These are phyloP conservation scores for Lordiphosa clarofinis DNA, from an alignment of 1,140 invertebrate genomes.

Conservation along the genomic window DNA sequence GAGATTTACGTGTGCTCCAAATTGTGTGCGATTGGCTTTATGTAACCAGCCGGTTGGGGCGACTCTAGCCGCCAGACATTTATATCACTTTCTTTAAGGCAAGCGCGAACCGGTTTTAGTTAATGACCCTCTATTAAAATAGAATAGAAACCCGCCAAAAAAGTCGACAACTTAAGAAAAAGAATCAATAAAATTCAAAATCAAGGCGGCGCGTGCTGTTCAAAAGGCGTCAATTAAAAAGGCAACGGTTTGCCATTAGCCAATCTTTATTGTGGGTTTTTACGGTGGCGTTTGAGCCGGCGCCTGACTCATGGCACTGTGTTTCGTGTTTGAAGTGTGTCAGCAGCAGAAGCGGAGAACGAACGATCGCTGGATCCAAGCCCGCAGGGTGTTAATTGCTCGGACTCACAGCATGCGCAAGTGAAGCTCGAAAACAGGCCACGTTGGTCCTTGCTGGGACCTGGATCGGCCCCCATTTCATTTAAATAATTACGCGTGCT, in stretches of 20 bases:
- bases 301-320: slow-evolving; percentile 43
- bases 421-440: slow-evolving; percentile 33
- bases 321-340: slow-evolving; percentile 56
- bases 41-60: slow-evolving; percentile 38
- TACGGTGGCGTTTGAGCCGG: slow-evolving; percentile 23
- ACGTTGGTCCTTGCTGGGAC: slow-evolving; percentile 37
- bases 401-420: slow-evolving; percentile 19
- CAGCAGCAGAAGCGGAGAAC: slow-evolving; percentile 14
- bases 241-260: slow-evolving; percentile 51
- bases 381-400: slow-evolving; percentile 67
- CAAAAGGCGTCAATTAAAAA: slow-evolving; percentile 67
- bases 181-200: slow-evolving; percentile 28
- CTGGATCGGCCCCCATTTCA: slow-evolving; percentile 48
- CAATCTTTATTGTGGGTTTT: slow-evolving; percentile 26
- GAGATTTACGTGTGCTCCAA: slow-evolving; percentile 35
- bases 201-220: slow-evolving; percentile 61
- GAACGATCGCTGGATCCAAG: not conserved
- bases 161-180: slow-evolving; percentile 13
- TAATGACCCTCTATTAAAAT: slow-evolving; percentile 41
- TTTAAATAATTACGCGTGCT: slow-evolving; percentile 76
- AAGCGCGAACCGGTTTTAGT: slow-evolving; percentile 28
- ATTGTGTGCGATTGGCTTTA: slow-evolving; percentile 31
- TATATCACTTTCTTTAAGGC: slow-evolving; percentile 38
- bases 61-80: slow-evolving; percentile 27
- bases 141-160: slow-evolving; percentile 39